phyloP scores from a whole-genome alignment of 2,797 vertebrate species.

The Molossus molossus region DNA sequence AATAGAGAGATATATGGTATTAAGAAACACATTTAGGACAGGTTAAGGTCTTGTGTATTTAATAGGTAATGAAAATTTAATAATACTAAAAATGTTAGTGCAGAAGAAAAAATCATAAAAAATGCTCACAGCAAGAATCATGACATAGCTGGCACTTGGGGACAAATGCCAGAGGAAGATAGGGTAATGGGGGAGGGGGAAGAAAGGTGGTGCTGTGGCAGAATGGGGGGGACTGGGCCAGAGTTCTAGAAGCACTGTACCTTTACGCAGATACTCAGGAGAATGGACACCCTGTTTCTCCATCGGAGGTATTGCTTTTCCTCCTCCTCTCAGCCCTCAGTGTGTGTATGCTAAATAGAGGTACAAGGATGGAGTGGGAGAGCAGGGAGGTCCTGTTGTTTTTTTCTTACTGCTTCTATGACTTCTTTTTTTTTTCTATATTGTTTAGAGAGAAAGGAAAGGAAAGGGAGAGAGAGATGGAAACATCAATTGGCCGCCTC shows the following conservation, averaged over 20 bases:
- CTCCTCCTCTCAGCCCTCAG: neutral
- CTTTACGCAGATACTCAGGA: neutral
- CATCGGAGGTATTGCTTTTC: neutral
- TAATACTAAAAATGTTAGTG: neutral
- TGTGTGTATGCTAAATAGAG: neutral
- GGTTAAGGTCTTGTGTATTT: neutral
- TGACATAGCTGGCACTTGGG: neutral
- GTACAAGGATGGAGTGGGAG: neutral
- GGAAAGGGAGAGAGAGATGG: too few species aligned
- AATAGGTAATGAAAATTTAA: slow-evolving; percentile 40
- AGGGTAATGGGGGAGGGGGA: neutral
- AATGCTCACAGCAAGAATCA: neutral
- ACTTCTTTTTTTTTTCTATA: neutral
- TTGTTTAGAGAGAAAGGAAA: too few species aligned
- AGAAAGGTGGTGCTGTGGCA: too few species aligned
- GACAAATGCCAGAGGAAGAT: neutral
- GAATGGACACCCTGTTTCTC: neutral
- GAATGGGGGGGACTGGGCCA: neutral
- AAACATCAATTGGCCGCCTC: too few species aligned
- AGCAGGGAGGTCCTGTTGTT: neutral
- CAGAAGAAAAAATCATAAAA: neutral
- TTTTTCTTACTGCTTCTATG: neutral
- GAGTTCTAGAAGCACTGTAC: neutral
- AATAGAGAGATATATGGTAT: neutral
- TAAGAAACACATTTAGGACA: neutral